These are phyloP conservation scores for Exephanes ischioxanthus DNA, from an alignment of 2,888 invertebrate species.

Conservation along the genomic window DNA sequence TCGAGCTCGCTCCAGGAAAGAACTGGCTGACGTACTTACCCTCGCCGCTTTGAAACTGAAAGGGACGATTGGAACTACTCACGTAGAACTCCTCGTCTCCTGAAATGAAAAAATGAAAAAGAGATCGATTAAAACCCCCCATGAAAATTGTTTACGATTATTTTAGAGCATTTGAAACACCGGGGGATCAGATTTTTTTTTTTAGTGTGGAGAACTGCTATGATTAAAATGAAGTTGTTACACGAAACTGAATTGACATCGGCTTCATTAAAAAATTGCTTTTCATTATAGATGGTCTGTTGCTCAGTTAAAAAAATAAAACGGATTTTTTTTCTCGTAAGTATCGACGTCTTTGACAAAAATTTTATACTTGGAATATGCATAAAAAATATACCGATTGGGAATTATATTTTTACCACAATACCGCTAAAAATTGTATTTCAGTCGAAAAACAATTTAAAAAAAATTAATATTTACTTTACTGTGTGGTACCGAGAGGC, in stretches of 20 bases:
- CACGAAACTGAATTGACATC: not conserved
- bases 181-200: not conserved
- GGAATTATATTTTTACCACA: not conserved
- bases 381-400: not conserved
- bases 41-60: slow-evolving; percentile 86
- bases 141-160: not conserved
- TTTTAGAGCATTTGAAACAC: not conserved
- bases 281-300: not conserved
- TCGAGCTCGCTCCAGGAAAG: slow-evolving; percentile 88
- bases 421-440: not conserved
- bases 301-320: not conserved
- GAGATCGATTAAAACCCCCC: not conserved
- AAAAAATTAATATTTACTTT: not conserved
- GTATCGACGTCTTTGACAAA: not conserved
- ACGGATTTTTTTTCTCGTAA: not conserved
- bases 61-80: slow-evolving; percentile 90
- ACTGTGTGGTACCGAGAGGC: too few species aligned
- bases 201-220: slow-evolving; percentile 11
- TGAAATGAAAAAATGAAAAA: slow-evolving; percentile 52
- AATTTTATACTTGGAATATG: not conserved
- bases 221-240: slow-evolving; percentile 20
- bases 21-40: slow-evolving; percentile 89
- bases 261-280: not conserved
- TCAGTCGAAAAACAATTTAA: not conserved
- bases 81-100: slow-evolving; percentile 90